A percentile compares a stretch with the other conserved stretches of the same genome.
Conservation (phyloP, 2,113 vertebrate species). For the Phyllostomus discolor region DNA sequence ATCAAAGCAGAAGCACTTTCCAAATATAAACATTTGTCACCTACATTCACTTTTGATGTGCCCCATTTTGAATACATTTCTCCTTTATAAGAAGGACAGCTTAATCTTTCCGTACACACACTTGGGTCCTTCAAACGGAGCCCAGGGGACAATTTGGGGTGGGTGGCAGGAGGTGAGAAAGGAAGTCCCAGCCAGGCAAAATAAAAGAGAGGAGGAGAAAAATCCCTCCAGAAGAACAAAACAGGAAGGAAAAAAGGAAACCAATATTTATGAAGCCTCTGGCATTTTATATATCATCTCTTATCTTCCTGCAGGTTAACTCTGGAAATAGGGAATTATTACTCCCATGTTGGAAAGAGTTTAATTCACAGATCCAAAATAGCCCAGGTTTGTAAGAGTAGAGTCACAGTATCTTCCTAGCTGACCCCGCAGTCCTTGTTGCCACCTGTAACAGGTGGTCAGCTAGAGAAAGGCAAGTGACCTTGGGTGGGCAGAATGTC, state of each 20-base stretch:
- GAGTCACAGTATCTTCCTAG: not conserved
- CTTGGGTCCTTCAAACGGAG: conserved; percentile 76
- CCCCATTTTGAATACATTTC: conserved; percentile 78
- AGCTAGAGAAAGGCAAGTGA: not conserved
- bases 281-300: not conserved
- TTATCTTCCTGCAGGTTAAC: not conserved
- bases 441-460: not conserved
- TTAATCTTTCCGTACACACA: conserved; percentile 81
- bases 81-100: conserved; percentile 74
- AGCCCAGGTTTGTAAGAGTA: not conserved
- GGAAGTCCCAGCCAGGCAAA: conserved; percentile 70
- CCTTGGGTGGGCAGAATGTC: not conserved
- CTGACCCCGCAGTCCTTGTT: not conserved
- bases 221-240: conserved; percentile 64
- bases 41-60: conserved; percentile 87
- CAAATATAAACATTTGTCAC: conserved; percentile 89
- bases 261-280: not conserved
- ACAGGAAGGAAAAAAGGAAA: conserved; percentile 22
- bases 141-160: conserved; percentile 59
- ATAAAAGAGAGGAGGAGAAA: conserved; percentile 70
- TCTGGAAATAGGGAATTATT: not conserved
- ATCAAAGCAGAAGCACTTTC: conserved; percentile 86
- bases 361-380: not conserved
- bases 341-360: not conserved
- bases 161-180: conserved; percentile 36